Percentiles rank a stretch among this genome's conserved stretches.
phyloP scores from a whole-genome alignment of 1,140 invertebrate species.

The Trissolcus basalis region DNA sequence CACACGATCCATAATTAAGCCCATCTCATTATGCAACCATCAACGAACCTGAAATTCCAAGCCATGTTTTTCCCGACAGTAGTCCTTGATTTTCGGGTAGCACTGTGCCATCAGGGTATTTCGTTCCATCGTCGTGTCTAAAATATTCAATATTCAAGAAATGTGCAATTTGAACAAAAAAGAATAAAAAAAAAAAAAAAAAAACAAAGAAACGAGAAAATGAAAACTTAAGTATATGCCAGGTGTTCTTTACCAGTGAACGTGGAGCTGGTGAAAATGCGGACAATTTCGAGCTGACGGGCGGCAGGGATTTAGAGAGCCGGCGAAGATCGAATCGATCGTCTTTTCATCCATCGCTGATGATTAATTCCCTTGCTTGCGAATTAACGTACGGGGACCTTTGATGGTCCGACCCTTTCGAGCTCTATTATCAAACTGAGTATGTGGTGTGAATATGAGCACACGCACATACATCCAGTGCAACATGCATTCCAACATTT shows the following conservation, averaged over 20 bases:
- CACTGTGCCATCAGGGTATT: constrained; percentile 99
- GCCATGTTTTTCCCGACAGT: constrained; percentile 97
- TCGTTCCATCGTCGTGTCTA: constrained; percentile 97
- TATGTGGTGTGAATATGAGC: constrained; percentile 38
- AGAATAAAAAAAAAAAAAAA: constrained; percentile 3
- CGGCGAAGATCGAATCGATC: constrained; percentile 93
- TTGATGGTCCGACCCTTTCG: constrained; percentile 31
- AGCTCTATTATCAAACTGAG: constrained; percentile 48
- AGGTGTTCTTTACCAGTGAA: constrained; percentile 88
- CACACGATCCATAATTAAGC: constrained; percentile 9
- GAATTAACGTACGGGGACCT: constrained; percentile 12
- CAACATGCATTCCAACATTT: constrained; percentile 31
- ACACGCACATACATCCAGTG: constrained; percentile 20
- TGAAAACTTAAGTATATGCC: too few relatives aligned
- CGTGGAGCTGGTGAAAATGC: constrained; percentile 98
- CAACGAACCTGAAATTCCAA: constrained; percentile 96
- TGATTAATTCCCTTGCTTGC: constrained; percentile 13
- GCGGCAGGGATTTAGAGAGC: constrained; percentile 92
- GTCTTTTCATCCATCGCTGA: constrained; percentile 89
- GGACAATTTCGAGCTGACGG: constrained; percentile 97
- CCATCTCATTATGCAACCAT: constrained; percentile 8
- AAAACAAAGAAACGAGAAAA: neutral
- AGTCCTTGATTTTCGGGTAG: constrained; percentile 97
- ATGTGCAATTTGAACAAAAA: neutral
- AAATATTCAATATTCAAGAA: constrained; percentile 23